phyloP scores from a whole-genome alignment of 2,113 vertebrate genomes.

The Psittacula cyanocephala region DNA sequence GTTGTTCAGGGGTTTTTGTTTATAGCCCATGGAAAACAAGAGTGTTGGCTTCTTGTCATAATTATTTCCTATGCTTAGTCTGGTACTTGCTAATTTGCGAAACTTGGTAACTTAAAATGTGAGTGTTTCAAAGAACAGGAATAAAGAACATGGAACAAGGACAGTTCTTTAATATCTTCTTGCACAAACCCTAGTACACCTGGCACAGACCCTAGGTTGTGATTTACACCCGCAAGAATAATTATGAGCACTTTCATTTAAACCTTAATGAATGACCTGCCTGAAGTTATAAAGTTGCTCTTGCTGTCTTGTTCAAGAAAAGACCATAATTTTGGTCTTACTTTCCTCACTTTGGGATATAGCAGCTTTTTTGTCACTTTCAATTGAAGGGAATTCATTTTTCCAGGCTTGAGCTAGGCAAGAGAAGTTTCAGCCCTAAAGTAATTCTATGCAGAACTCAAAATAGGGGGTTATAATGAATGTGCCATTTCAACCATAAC shows the following conservation, averaged over 20 bases:
- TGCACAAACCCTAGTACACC: neutral
- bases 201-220: neutral
- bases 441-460: neutral
- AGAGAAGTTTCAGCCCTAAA: neutral
- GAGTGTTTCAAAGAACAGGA: neutral
- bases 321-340: neutral
- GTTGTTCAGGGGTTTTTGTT: neutral
- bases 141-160: neutral
- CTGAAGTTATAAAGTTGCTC: neutral
- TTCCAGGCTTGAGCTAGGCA: neutral
- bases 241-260: neutral
- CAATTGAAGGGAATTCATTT: neutral
- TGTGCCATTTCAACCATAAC: neutral
- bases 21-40: neutral
- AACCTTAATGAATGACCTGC: rapidly evolving
- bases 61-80: neutral
- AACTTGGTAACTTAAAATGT: neutral
- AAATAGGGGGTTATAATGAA: neutral
- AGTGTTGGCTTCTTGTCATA: neutral
- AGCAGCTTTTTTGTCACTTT: neutral
- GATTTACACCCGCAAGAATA: neutral
- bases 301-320: neutral
- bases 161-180: neutral
- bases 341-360: neutral
- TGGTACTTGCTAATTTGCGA: neutral